Percentiles rank a stretch among this genome's conserved stretches.
Conservation (phyloP, 2,888 invertebrate species). For the Eupithecia abbreviata region DNA sequence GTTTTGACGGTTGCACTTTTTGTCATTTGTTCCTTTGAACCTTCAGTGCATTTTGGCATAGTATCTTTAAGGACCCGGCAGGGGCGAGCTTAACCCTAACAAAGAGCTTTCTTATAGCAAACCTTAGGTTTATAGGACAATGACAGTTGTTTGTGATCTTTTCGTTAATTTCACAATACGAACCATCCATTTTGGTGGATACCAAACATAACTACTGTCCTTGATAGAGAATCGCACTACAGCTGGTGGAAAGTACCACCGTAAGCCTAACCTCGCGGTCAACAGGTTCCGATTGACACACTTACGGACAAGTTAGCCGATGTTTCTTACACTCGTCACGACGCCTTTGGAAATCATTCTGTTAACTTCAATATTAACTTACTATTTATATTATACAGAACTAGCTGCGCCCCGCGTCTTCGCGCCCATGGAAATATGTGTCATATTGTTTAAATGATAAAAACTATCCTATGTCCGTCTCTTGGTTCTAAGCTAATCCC, state of each 20-base stretch:
- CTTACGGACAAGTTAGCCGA: slow-evolving; percentile 30
- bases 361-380: neutral
- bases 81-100: too few relatives aligned
- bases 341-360: slow-evolving; percentile 1
- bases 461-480: too few relatives aligned
- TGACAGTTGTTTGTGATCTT: neutral
- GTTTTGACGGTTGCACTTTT: too few relatives aligned
- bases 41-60: too few relatives aligned
- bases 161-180: neutral
- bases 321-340: slow-evolving; percentile 15
- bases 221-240: slow-evolving; percentile 2
- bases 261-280: slow-evolving; percentile 13
- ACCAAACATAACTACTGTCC: slow-evolving; percentile 1
- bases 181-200: neutral
- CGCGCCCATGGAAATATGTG: too few relatives aligned
- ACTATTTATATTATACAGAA: neutral
- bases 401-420: too few relatives aligned
- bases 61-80: too few relatives aligned
- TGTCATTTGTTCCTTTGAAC: too few relatives aligned
- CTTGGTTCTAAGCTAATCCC: too few relatives aligned
- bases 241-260: slow-evolving; percentile 15
- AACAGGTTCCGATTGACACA: slow-evolving; percentile 33
- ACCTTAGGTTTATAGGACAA: too few relatives aligned
- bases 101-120: too few relatives aligned
- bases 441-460: too few relatives aligned